A percentile compares a stretch with the other conserved stretches of the same genome.
Conservation (phyloP, 2,797 vertebrate genomes). For the Rhincodon typus region DNA sequence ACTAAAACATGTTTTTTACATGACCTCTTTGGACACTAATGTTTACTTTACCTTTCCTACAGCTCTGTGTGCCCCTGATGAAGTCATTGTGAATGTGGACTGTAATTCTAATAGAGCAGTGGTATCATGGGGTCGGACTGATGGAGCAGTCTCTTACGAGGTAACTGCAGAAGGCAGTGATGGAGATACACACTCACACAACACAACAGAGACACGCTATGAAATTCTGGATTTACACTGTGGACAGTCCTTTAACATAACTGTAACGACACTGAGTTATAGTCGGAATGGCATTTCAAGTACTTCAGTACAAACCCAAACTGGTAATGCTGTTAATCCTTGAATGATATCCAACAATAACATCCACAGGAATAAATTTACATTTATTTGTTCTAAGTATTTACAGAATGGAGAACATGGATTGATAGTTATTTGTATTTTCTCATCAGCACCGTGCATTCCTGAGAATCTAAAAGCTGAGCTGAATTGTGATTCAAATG, state of each 20-base stretch:
- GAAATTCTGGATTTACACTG: constrained; percentile 56
- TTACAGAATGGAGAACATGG: too few species aligned
- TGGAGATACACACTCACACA: constrained; percentile 52
- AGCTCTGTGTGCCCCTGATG: constrained; percentile 56
- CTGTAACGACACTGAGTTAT: constrained; percentile 54
- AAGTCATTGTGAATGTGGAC: constrained; percentile 47
- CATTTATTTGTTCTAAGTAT: neutral
- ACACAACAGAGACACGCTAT: constrained; percentile 48
- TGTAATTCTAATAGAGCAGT: constrained; percentile 54
- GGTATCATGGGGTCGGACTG: constrained; percentile 58
- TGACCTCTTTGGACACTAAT: neutral
- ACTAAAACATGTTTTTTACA: neutral
- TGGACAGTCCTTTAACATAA: constrained; percentile 62
- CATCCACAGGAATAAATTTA: neutral
- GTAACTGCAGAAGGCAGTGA: constrained; percentile 53
- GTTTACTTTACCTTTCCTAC: neutral
- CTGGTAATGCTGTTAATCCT: constrained; percentile 50
- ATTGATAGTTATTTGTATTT: neutral
- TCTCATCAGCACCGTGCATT: constrained; percentile 2
- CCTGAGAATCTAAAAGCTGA: neutral
- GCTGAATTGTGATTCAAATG: constrained; percentile 42
- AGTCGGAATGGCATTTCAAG: constrained; percentile 52
- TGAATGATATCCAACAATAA: neutral
- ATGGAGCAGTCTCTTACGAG: constrained; percentile 47
- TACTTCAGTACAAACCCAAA: constrained; percentile 48